Base-by-base conservation (phyloP, 2,113 vertebrate species). In the Tetraodon nigroviridis region DNA sequence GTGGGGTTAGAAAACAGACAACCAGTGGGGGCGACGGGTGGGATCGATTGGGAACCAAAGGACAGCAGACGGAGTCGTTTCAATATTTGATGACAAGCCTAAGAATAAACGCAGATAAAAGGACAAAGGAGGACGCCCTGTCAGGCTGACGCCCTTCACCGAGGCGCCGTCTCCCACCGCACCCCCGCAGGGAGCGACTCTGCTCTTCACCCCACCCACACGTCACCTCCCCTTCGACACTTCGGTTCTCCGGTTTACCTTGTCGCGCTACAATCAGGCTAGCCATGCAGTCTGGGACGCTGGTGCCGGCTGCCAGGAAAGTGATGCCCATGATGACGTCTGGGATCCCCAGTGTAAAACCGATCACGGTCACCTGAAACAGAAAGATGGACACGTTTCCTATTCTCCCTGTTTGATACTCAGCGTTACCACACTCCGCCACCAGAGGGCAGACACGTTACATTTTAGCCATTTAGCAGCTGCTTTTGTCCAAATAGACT, bases 311-410 rank as follows among this genome's bases (percentile, higher is more conserved):
- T 46, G 96, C 96, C 87, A 98, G 80, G 87, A 98, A 98, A 4
- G 95, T 98, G 81, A 98, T 98, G 10, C 96, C 96, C 96, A 98
- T 99, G 83, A 99, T 99, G 78, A 99, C 96, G 1, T 99, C 96
- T 4, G 96, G 96, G 77, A 98, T 97, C 18, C 95, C 95, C 53
- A 99, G 90, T 0, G 96, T 99, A 81, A 93, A 99, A 45, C 96
- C 96, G n/a, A 98, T 96, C 67, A 99, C 90, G 1, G 96, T 98
- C 20, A 99, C 96, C 96, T 99, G 71, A 66, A 5, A 67, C 12
- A 64, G 13, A 63, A 15, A 49, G 2, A 56, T 5, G 55, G 20
- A 17, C 10, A 11, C 18, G 45, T 19, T 8, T 37, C 32, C 4
- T 11, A 37, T 37, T 37, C 32, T 12, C 32, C 10, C 32, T 8